These are phyloP conservation scores for Contarinia nasturtii DNA, from an alignment of 1,140 invertebrate genomes.

Conservation along the genomic window DNA sequence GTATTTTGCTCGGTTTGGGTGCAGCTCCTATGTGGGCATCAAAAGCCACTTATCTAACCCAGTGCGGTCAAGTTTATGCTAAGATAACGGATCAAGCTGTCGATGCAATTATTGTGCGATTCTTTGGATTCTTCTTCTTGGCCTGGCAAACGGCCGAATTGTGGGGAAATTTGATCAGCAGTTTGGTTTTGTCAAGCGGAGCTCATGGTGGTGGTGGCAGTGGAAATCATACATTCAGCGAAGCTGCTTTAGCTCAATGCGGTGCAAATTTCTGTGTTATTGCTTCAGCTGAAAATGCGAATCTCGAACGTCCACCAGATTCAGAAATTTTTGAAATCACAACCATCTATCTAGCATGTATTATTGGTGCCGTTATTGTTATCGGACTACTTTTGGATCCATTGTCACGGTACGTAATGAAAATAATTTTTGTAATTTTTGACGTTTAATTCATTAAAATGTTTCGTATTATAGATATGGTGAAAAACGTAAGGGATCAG, in stretches of 20 bases:
- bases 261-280: constrained; percentile 69
- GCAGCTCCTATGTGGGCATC: constrained; percentile 94
- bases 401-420: constrained; percentile 47
- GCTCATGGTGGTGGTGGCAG: constrained; percentile 37
- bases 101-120: constrained; percentile 79
- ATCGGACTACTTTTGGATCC: constrained; percentile 78
- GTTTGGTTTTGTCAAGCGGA: constrained; percentile 59
- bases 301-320: constrained; percentile 54
- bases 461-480: constrained; percentile 39
- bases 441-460: background rate
- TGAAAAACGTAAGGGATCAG: constrained; percentile 51
- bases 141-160: constrained; percentile 89
- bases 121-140: constrained; percentile 97
- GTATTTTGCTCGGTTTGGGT: constrained; percentile 71
- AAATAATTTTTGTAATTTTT: background rate
- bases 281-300: constrained; percentile 40
- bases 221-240: constrained; percentile 25
- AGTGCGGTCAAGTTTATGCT: constrained; percentile 74
- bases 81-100: constrained; percentile 69
- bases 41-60: constrained; percentile 87
- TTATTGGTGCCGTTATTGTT: constrained; percentile 65
- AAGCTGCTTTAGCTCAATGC: constrained; percentile 40
- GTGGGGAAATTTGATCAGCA: constrained; percentile 94
- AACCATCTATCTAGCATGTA: constrained; percentile 73
- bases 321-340: constrained; percentile 72